phyloP scores from a whole-genome alignment of 2,888 invertebrate species.

The Tetanocera ferruginea region DNA sequence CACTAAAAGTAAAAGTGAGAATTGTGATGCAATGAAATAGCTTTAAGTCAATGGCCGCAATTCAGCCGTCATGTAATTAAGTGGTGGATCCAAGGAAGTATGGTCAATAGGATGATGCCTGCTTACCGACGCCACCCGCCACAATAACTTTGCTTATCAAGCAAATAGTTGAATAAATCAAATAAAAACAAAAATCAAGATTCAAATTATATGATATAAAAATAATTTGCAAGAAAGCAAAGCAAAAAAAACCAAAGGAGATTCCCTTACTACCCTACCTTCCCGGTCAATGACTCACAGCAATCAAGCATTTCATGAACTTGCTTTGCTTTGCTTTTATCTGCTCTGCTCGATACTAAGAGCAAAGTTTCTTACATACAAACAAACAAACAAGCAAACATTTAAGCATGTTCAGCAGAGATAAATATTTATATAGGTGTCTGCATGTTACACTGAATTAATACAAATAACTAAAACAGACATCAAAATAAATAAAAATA shows the following conservation, averaged over 20 bases:
- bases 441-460: neutral
- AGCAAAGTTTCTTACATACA: neutral
- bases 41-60: slow-evolving; percentile 16
- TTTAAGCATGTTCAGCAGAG: too few species aligned
- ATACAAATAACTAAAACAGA: neutral
- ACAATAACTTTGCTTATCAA: too few species aligned
- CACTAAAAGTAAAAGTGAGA: slow-evolving; percentile 25
- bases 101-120: too few species aligned
- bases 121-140: too few species aligned
- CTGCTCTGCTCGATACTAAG: too few species aligned
- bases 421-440: neutral
- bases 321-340: neutral
- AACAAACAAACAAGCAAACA: neutral
- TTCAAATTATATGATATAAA: neutral
- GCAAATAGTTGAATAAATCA: neutral
- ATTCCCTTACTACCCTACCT: neutral
- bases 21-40: slow-evolving; percentile 23
- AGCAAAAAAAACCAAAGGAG: neutral
- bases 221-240: neutral
- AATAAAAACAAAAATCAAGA: neutral
- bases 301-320: neutral
- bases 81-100: neutral
- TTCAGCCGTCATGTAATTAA: neutral
- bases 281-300: slow-evolving; percentile 11
- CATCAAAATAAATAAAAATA: neutral